Evolutionary conservation across 2,113 vertebrate species (phyloP).

Genomic region (Circaetus gallicus): DNA sequence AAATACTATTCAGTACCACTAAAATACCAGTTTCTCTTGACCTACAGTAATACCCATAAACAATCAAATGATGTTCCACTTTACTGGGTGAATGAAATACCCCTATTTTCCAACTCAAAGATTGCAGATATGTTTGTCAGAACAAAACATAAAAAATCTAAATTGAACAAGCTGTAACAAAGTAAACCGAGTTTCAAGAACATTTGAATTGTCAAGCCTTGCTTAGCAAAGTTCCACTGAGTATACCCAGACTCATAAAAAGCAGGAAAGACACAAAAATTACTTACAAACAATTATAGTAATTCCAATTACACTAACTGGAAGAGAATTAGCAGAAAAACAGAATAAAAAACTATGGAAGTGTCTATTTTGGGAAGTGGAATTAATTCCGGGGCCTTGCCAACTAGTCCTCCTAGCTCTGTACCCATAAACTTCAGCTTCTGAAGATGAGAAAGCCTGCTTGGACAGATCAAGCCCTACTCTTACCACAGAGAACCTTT

Average conservation of each 20-base stretch:
- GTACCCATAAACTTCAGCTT: not conserved
- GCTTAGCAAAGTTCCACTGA: not conserved
- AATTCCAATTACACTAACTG: not conserved
- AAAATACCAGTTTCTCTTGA: not conserved
- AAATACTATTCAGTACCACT: not conserved
- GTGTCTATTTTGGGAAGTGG: not conserved
- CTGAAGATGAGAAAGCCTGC: not conserved
- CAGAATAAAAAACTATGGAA: not conserved
- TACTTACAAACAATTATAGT: not conserved
- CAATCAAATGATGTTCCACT: not conserved
- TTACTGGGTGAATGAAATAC: not conserved
- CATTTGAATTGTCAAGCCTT: not conserved
- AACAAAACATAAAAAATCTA: not conserved
- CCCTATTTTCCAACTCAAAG: not conserved
- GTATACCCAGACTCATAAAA: not conserved
- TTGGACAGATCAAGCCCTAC: not conserved
- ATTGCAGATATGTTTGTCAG: not conserved
- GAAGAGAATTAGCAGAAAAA: not conserved
- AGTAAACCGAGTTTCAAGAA: not conserved
- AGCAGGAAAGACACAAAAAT: not conserved
- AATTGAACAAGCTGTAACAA: not conserved
- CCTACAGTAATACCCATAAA: not conserved
- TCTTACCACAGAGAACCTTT: not conserved
- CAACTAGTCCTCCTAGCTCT: not conserved
- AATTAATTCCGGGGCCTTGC: not conserved